Conservation (phyloP, 2,113 vertebrate species). For the Psephotus haematonotus region DNA sequence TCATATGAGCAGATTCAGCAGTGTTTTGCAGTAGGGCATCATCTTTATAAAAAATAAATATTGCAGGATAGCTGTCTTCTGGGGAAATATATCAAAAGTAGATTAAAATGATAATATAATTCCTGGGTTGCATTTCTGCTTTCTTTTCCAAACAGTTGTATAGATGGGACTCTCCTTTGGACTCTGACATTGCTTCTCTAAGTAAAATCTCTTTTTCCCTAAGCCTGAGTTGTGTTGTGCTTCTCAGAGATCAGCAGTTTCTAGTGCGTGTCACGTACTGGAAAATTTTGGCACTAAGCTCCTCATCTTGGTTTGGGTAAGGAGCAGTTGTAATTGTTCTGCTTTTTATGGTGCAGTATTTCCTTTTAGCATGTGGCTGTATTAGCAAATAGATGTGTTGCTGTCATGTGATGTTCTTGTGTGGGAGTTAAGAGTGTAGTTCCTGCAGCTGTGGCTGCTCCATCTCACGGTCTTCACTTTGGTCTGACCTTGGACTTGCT, state of each 20-base stretch:
- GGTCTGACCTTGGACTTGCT: neutral
- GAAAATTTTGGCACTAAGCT: neutral
- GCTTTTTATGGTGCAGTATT: neutral
- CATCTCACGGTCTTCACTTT: neutral
- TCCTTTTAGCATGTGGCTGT: fast-evolving
- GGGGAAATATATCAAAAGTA: neutral
- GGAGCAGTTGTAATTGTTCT: neutral
- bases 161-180: neutral
- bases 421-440: neutral
- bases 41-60: neutral
- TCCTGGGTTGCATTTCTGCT: neutral
- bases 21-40: neutral
- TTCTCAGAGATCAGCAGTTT: neutral
- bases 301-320: neutral
- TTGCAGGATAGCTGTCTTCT: neutral
- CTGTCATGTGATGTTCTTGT: neutral
- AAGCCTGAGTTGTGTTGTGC: neutral
- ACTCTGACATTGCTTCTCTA: neutral
- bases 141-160: neutral
- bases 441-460: neutral
- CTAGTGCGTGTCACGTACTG: neutral
- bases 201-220: neutral
- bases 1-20: neutral
- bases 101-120: neutral
- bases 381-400: neutral